phyloP scores from a whole-genome alignment of 2,113 vertebrate genomes.

The Artemisiospiza belli region DNA sequence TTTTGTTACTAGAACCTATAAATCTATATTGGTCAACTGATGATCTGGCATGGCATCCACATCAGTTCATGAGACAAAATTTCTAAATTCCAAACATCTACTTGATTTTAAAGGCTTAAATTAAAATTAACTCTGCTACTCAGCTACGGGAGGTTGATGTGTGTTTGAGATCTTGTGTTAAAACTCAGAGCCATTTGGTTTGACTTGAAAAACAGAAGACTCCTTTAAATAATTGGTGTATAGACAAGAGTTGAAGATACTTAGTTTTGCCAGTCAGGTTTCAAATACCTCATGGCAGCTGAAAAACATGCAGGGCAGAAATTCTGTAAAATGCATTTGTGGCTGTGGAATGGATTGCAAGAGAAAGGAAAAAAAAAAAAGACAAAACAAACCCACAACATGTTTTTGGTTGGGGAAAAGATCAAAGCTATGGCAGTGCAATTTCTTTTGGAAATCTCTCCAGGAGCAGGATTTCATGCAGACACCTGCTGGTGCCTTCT shows the following conservation, averaged over 20 bases:
- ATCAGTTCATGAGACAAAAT: background rate
- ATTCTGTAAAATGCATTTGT: background rate
- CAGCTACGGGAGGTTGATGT: background rate
- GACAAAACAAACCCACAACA: background rate
- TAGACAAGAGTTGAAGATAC: background rate
- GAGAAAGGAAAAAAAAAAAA: background rate
- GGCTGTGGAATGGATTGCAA: background rate
- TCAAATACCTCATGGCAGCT: background rate
- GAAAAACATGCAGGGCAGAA: background rate
- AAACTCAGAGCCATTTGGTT: background rate
- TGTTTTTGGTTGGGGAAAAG: background rate
- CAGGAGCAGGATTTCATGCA: conserved; percentile 28
- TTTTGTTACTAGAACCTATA: background rate
- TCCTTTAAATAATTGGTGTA: background rate
- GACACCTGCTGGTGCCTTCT: conserved; percentile 25
- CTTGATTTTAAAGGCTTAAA: background rate
- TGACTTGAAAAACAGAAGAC: background rate
- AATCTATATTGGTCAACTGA: background rate
- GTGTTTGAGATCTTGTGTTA: background rate
- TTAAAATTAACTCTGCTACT: background rate
- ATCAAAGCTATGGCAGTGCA: conserved; percentile 42
- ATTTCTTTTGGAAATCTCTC: conserved; percentile 36
- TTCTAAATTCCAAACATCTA: background rate
- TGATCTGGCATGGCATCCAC: background rate
- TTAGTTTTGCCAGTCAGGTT: background rate